Evolutionary conservation across 1,140 invertebrate genomes (phyloP).

Genomic region (Zelostemma sp.): DNA sequence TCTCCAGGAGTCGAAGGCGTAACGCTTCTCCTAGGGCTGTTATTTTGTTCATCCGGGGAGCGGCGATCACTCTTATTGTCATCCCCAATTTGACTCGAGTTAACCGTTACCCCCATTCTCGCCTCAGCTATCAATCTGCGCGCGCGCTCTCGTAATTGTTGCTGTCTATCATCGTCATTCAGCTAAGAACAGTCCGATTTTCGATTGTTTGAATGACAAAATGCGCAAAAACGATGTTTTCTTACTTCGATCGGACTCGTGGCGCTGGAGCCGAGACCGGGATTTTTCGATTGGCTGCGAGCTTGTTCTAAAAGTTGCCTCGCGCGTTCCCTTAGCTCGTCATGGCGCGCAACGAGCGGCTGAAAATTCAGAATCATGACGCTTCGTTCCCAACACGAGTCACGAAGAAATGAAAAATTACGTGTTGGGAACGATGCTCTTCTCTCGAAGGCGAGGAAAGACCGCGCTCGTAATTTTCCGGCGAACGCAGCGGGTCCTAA

Average conservation of each 20-base stretch:
- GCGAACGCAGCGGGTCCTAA: too few species aligned
- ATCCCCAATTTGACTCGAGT: slow-evolving; percentile 61
- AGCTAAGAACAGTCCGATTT: slow-evolving; percentile 45
- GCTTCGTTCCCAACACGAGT: too few species aligned
- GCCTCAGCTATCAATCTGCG: slow-evolving; percentile 91
- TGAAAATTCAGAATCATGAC: too few species aligned
- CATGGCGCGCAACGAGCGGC: slow-evolving; percentile 82
- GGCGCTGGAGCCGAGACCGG: slow-evolving; percentile 55
- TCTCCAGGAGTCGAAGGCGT: slow-evolving; percentile 65
- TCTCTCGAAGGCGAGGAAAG: too few species aligned
- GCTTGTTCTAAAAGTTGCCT: slow-evolving; percentile 90
- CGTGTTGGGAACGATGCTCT: too few species aligned
- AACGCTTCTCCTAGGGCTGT: slow-evolving; percentile 67
- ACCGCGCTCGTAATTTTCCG: too few species aligned
- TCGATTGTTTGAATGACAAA: slow-evolving; percentile 36
- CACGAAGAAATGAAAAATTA: too few species aligned
- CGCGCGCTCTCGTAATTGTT: slow-evolving; percentile 87
- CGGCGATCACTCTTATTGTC: slow-evolving; percentile 64
- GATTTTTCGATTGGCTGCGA: slow-evolving; percentile 76
- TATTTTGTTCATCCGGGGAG: slow-evolving; percentile 66
- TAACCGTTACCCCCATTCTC: slow-evolving; percentile 74
- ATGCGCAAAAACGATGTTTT: too few species aligned
- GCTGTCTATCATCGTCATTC: slow-evolving; percentile 87
- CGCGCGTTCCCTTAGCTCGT: slow-evolving; percentile 90
- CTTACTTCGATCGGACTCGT: slow-evolving; percentile 67